Evolutionary conservation across 2,797 vertebrate genomes (phyloP), one percentile per base, ranked within the genome.

Genomic region (Sebastes matsubarae): DNA sequence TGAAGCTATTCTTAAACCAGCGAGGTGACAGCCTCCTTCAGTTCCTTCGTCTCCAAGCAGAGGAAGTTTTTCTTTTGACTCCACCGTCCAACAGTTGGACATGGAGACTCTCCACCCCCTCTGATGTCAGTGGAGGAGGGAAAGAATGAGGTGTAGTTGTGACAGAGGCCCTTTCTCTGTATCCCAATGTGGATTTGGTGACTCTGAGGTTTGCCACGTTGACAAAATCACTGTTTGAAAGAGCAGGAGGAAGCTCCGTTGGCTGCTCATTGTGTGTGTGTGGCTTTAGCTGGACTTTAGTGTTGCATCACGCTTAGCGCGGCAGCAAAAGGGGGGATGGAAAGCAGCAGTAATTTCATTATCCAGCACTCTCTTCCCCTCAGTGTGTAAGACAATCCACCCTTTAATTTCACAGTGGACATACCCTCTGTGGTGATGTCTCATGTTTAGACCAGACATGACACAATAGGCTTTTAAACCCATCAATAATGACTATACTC

Each of bases 131-230:
- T 27, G 60, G 65, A 66, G 61, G 70, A 63, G 72, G 75, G 66
- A 88, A 67, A 75, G 73, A 85, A 68, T 63, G 58, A 87, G 42
- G 68, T 77, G 50, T 38, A 66, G 76, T 50, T 73, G 74, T 79
- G 80, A 88, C 75, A 83, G 78, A 88, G 84, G 79, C 66, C 75
- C 85, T 71, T 66, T 85, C 64, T 83, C 42, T 65, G 34, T 36
- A 34, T 81, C 73, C 71, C 73, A 32, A 60, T 61, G 72, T 87
- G 76, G 67, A 77, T 82, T 74, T 74, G 54, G 69, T 91, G 77
- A 77, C 77, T 72, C 87, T 29, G 84, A 77, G 80, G 77, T 86
- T 81, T 94, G 94, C 93, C 93, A 94, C 89, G 91, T 93, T 92
- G 93, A 94, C 91, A 93, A 75, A 88, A 89, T 88, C 85, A 57